Base-by-base conservation (phyloP, 1,140 invertebrate species). In the Zaprionus kolodkinae region DNA sequence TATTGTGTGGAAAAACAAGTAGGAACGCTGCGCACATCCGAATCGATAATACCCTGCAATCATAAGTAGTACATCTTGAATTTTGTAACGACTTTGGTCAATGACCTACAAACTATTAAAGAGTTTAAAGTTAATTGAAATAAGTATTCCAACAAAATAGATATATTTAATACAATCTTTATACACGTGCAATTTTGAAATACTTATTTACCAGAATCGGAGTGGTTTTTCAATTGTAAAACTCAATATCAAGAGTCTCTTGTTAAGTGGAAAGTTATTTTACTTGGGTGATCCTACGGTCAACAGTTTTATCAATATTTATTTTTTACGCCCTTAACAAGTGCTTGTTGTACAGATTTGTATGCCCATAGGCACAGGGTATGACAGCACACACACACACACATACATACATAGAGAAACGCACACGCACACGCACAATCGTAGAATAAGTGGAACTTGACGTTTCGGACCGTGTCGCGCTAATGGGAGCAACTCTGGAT, bases 401-500 rank as follows among this genome's bases (percentile, higher is more conserved):
- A 48, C 7, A 48, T 13, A 38, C 12, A 13, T 10, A 38, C 36
- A 40, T 6, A 21, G n/a, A n/a, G 5, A 33, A 0, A 35, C 33
- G 2, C 5, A 40, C 38, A 45, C n/a, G 2, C n/a, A 45, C 9
- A 35, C 10, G 15, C 17, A 15, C 21, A 36, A 11, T 40, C 50
- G 52, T 35, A 63, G 13, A 69, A 45, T 30, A 64, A 75, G 57
- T 75, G 59, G 59, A 60, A 73, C 63, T 67, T 56, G 27, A 35
- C 40, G 43, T 54, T 38, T 36, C 66, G 30, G 56, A 55, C 43
- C 68, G 60, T 63, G 56, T 72, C 70, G 52, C 67, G 68, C 63
- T 76, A 78, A 78, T 74, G 61, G 72, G 81, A 85, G 63, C 73
- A 70, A 76, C 67, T 72, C 55, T 25, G 56, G 9, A 11, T 2